Conservation (phyloP, 37 sponge, comb jelly and placozoan genomes). For the Agelas oroides region DNA sequence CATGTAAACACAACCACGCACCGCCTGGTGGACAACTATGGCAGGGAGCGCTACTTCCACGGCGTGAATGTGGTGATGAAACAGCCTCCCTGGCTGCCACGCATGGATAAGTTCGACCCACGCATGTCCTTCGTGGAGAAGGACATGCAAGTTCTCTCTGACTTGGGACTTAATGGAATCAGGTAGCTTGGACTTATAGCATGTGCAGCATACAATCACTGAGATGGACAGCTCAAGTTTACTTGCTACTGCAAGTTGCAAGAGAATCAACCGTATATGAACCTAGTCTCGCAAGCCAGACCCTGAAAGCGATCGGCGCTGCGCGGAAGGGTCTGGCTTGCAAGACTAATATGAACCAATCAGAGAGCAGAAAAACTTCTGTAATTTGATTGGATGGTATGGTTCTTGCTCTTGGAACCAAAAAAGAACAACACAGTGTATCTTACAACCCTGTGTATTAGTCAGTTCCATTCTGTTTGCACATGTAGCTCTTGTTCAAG, state of each 20-base stretch:
- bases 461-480: too few relatives aligned
- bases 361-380: too few relatives aligned
- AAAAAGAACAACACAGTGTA: too few relatives aligned
- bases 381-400: too few relatives aligned
- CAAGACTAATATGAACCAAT: too few relatives aligned
- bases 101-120: constrained; percentile 68
- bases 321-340: too few relatives aligned
- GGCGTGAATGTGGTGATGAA: constrained; percentile 91
- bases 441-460: too few relatives aligned
- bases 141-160: constrained; percentile 80
- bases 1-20: constrained; percentile 73
- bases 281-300: too few relatives aligned
- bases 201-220: not conserved
- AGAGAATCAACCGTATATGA: too few relatives aligned
- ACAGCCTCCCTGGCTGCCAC: constrained; percentile 87
- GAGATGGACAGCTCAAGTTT: not conserved
- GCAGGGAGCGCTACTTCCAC: constrained; percentile 86
- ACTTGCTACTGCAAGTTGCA: not conserved
- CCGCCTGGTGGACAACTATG: constrained; percentile 64
- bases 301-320: too few relatives aligned
- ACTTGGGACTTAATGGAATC: constrained; percentile 81
- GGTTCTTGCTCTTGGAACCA: too few relatives aligned
- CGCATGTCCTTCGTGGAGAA: constrained; percentile 68
- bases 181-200: constrained; percentile 32
- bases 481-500: too few relatives aligned